Percentiles rank a stretch among this genome's conserved stretches.
Conservation (phyloP, 64 coral and sea anemone species). For the Catalaphyllia jardinei region DNA sequence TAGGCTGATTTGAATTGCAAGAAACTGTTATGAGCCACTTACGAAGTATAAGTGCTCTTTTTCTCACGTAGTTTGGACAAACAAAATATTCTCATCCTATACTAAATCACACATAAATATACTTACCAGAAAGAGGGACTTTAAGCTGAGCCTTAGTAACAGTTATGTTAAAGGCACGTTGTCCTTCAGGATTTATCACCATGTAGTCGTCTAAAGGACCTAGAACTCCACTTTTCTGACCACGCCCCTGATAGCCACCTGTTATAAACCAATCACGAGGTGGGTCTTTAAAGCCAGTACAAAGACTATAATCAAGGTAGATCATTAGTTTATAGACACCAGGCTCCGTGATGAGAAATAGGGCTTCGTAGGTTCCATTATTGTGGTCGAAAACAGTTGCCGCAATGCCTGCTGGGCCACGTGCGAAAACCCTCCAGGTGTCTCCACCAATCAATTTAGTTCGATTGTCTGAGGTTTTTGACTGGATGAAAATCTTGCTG, state of each 20-base stretch:
- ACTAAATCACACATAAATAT: too few relatives aligned
- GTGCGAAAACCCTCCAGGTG: slow-evolving; percentile 57
- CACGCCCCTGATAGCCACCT: not conserved
- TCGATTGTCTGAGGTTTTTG: slow-evolving; percentile 40
- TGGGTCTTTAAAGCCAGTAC: slow-evolving; percentile 53
- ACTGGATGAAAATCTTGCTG: slow-evolving; percentile 51
- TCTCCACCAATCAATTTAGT: slow-evolving; percentile 58
- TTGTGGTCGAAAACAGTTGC: slow-evolving; percentile 63
- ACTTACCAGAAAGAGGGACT: too few relatives aligned
- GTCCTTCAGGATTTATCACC: too few relatives aligned
- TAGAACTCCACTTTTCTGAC: too few relatives aligned
- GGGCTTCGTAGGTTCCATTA: slow-evolving; percentile 10
- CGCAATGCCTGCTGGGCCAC: slow-evolving; percentile 42
- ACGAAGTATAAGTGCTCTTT: too few relatives aligned
- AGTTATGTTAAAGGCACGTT: too few relatives aligned
- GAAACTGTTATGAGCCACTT: too few relatives aligned
- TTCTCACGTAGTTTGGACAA: too few relatives aligned
- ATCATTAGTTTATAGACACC: slow-evolving; percentile 27
- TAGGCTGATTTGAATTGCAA: too few relatives aligned
- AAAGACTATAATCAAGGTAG: slow-evolving; percentile 18
- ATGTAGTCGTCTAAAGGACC: too few relatives aligned
- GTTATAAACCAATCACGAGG: slow-evolving; percentile 70
- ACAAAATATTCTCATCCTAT: too few relatives aligned
- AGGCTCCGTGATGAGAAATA: slow-evolving; percentile 70
- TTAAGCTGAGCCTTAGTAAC: too few relatives aligned